Evolutionary conservation across 1,140 invertebrate species (phyloP), one percentile per base, ranked within the genome.

Genomic region (Calephelis nemesis): DNA sequence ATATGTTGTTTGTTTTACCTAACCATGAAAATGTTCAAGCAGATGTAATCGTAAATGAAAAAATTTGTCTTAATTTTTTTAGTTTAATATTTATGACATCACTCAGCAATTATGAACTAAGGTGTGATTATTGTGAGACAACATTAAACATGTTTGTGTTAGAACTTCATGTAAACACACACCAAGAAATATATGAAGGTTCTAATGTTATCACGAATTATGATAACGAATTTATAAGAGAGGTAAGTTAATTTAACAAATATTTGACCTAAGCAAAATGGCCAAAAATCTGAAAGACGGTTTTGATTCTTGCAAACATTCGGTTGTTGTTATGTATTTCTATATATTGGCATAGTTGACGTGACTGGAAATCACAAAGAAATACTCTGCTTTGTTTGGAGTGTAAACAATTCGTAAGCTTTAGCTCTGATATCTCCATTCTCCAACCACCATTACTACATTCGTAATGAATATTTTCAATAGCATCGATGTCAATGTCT

Each of bases 181-280:
- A 58, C 30, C 1, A 0, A 5, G 52, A 58, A 39, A 58, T 5
- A 58, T 2, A 10, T 6, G 52, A 58, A 15, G 19, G 19, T 1
- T 5, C 9, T 1, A 11, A 30, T 19, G 19, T 30, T 58, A 30
- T 58, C 15, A 58, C 30, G 15, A 19, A 58, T 11, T 58, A 19
- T 58, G 52, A 58, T 58, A 30, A 15, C 4, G 52, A 58, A 10
- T 58, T 58, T 58, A 58, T 58, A 58, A 58, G 52, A 58, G 52
- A 58, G 52, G 52, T 58, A 30, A 58, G 52, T 58, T 19, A 10
- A 11, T 39, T 30, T 30, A 30, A 30, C 30, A 30, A 4, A 30
- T 30, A 30, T 30, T 30, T 30, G 30, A 30, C 30, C 30, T 30
- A 30, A 30, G 30, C 30, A 30, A 30, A 30, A 30, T 30, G 3